Percentiles rank a stretch among this genome's conserved stretches.
phyloP scores from a whole-genome alignment of 2,888 invertebrate species.

The Gari tellinella region DNA sequence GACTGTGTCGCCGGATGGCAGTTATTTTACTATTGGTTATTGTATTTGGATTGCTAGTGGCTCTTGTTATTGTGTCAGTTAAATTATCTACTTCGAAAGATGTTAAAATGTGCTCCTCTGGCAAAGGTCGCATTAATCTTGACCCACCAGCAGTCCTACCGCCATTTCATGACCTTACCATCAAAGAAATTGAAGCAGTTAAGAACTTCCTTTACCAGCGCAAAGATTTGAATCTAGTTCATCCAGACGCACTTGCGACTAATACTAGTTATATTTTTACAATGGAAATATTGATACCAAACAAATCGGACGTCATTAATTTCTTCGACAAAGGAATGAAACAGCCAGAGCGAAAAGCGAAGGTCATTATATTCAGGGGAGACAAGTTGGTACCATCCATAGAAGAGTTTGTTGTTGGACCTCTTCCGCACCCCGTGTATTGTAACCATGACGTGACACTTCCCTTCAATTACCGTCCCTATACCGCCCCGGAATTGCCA shows the following conservation, averaged over 20 bases:
- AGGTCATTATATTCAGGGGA: slow-evolving; percentile 69
- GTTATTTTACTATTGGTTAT: too few relatives aligned
- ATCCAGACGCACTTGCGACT: slow-evolving; percentile 1
- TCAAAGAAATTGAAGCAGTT: slow-evolving; percentile 17
- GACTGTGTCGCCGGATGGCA: too few relatives aligned
- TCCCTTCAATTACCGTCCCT: slow-evolving; percentile 61
- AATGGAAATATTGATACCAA: slow-evolving; percentile 16
- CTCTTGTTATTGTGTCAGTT: too few relatives aligned
- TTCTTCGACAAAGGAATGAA: slow-evolving; percentile 14
- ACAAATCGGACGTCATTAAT: slow-evolving; percentile 5
- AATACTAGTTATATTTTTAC: slow-evolving; percentile 17
- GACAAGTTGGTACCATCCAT: slow-evolving; percentile 59
- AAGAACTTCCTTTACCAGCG: slow-evolving; percentile 20
- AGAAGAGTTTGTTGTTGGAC: slow-evolving; percentile 69
- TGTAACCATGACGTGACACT: slow-evolving; percentile 43
- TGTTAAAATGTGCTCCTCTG: too few relatives aligned
- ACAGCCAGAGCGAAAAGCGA: slow-evolving; percentile 64
- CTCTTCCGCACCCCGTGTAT: slow-evolving; percentile 59
- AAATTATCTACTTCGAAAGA: too few relatives aligned
- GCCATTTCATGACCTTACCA: slow-evolving; percentile 32
- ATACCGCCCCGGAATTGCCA: slow-evolving; percentile 43
- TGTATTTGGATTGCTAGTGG: too few relatives aligned
- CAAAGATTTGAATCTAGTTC: slow-evolving; percentile 9
- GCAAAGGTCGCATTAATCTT: too few relatives aligned
- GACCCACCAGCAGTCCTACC: slow-evolving; percentile 19